Base-by-base conservation (phyloP, 2,113 vertebrate genomes). In the Sinocyclocheilus grahami region DNA sequence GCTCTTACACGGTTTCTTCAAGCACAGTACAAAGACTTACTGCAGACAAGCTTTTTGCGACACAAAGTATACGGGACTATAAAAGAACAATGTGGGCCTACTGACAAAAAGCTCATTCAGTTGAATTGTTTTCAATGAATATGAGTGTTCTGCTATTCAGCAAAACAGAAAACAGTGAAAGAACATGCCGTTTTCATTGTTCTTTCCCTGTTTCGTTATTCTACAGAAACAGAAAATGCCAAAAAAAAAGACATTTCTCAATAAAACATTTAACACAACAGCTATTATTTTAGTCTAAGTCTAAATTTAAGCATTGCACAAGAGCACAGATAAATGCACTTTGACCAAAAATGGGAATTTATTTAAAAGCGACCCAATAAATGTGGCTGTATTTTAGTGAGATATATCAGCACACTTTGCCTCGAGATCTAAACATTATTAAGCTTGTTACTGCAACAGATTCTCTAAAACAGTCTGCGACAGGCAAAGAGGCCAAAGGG, bases 1-100 rank as follows among this genome's bases (percentile, higher is more conserved):
- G 83, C 75, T 90, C 86, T 87, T 63, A 89, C 81, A 75, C 20
- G 53, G 13, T 20, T 42, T 51, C 77, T 72, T 51, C 33, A 81
- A 86, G 87, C 67, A 53, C 51, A 65, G 60, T 24, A 51, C 10
- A 51, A 33, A 58, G 65, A 86, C 33, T 37, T 16, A 46, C 10
- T 22, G 27, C 27, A 37, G 42, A 62, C 27, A 39, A 62, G 37
- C 18, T 42, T 20, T 71, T 37, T 4, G 7, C 1, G 1, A 27
- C 24, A 33, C n/a, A 8, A 30, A 33, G 33, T 71, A 71, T 16
- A 37, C 16, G 16, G 30, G 5, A 16, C 12, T 12, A 16, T 18
- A 69, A 69, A 69, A 69, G 1, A 69, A 69, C 65, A 69, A 69
- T 7, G 2, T 14, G 24, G 63, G 65, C 65, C 2, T 69, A 16